These are phyloP conservation scores for Neosalanx taihuensis DNA, from an alignment of 2,797 vertebrate species.

Conservation along the genomic window DNA sequence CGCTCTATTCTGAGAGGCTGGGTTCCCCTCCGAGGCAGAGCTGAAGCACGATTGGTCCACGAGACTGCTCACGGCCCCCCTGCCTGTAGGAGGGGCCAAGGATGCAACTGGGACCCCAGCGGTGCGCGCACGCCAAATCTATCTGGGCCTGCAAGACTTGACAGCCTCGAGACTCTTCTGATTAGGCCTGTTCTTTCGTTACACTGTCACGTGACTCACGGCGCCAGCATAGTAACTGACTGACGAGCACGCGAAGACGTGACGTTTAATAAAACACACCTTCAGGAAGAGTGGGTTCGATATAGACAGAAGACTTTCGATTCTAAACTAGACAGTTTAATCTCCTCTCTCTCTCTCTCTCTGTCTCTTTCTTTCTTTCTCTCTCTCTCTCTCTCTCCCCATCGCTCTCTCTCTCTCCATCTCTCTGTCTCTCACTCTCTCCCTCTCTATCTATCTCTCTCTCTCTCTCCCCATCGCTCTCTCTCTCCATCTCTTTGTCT, in stretches of 20 bases:
- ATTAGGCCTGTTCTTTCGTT: neutral
- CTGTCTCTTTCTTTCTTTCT: neutral
- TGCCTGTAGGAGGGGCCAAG: constrained; percentile 61
- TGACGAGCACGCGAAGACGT: neutral
- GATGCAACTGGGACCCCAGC: neutral
- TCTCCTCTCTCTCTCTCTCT: no score
- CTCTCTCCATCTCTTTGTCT: no score
- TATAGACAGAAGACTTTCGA: neutral
- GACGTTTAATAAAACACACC: neutral
- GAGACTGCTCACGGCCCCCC: constrained; percentile 47
- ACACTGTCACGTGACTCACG: neutral
- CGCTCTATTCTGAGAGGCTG: constrained; percentile 37
- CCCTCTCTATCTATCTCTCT: no score
- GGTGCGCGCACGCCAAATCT: neutral
- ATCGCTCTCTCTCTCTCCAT: no score
- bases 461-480: no score
- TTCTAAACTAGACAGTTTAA: neutral
- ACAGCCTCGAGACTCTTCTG: neutral
- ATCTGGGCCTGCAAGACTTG: neutral
- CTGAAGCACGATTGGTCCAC: constrained; percentile 67
- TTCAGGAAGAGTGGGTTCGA: neutral
- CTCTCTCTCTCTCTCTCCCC: neutral
- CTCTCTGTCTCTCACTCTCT: no score
- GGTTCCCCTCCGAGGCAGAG: constrained; percentile 61
- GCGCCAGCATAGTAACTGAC: neutral